These are phyloP conservation scores for Holacanthus passer DNA, from an alignment of 2,113 vertebrate species.

Conservation along the genomic window DNA sequence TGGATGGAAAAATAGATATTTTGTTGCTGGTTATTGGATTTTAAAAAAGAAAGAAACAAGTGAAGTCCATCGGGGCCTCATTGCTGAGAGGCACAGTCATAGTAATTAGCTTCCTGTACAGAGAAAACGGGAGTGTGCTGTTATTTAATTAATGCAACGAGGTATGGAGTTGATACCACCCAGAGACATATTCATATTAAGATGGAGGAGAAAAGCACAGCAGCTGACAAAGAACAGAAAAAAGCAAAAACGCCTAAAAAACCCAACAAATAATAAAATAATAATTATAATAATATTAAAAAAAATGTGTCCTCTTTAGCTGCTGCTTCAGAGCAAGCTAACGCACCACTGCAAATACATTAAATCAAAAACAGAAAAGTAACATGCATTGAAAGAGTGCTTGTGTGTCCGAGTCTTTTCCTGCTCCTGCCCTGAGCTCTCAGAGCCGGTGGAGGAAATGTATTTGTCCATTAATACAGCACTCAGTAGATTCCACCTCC, in stretches of 20 bases:
- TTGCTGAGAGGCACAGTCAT: conserved; percentile 33
- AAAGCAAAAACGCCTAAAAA: conserved; percentile 16
- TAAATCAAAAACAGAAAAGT: conserved; percentile 69
- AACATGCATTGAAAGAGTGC: conserved; percentile 79
- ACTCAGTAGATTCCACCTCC: conserved; percentile 51
- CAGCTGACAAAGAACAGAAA: conserved; percentile 43
- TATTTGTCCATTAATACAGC: conserved; percentile 59
- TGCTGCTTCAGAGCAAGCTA: conserved; percentile 48
- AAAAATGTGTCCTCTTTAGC: conserved; percentile 42
- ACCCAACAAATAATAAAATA: conserved; percentile 13
- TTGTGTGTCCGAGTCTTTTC: conserved; percentile 44
- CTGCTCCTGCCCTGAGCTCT: conserved; percentile 36
- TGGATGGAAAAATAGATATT: conserved; percentile 81
- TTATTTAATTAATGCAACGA: conserved; percentile 68
- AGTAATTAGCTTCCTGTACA: conserved; percentile 60
- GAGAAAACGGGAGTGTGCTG: conserved; percentile 58
- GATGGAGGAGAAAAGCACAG: conserved; percentile 54
- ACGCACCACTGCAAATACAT: conserved; percentile 75
- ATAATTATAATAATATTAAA: conserved; percentile 21
- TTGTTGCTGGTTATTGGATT: conserved; percentile 75
- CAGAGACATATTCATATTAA: conserved; percentile 58
- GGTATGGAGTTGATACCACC: conserved; percentile 77
- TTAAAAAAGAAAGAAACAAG: conserved; percentile 8
- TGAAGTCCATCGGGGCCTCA: conserved; percentile 34
- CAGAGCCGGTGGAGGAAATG: conserved; percentile 36